phyloP scores from a whole-genome alignment of 2,888 invertebrate genomes.

The Mamestra brassicae region DNA sequence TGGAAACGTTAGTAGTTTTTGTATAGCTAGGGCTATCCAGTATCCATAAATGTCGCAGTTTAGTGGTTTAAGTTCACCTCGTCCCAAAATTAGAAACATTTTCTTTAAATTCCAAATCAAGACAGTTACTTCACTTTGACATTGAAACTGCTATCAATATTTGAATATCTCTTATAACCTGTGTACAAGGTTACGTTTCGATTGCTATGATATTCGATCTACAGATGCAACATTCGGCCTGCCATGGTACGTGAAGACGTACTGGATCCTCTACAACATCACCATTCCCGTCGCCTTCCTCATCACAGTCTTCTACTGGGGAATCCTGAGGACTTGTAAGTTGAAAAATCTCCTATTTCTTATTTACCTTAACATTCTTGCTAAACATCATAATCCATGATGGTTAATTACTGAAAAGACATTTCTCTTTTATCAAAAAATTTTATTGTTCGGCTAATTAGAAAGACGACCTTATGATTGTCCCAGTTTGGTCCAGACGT shows the following conservation, averaged over 20 bases:
- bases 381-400: background rate
- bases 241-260: conserved; percentile 86
- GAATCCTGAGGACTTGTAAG: conserved; percentile 82
- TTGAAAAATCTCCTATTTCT: conserved; percentile 33
- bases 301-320: conserved; percentile 89
- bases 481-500: too few species aligned
- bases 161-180: conserved; percentile 17
- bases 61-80: conserved; percentile 21
- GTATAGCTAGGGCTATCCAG: background rate
- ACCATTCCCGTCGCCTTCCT: conserved; percentile 87
- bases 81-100: conserved; percentile 25
- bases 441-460: too few species aligned
- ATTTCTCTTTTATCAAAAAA: too few species aligned
- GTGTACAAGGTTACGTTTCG: conserved; percentile 20
- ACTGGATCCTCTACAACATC: conserved; percentile 89
- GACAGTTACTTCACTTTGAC: conserved; percentile 22
- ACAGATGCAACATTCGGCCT: conserved; percentile 84
- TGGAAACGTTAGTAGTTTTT: conserved; percentile 20
- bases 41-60: background rate
- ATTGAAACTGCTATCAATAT: conserved; percentile 40
- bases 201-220: conserved; percentile 19
- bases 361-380: background rate
- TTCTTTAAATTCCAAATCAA: background rate
- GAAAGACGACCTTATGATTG: too few species aligned
- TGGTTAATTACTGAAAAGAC: too few species aligned